phyloP scores from a whole-genome alignment of 2,797 vertebrate genomes.

The Furcifer pardalis region DNA sequence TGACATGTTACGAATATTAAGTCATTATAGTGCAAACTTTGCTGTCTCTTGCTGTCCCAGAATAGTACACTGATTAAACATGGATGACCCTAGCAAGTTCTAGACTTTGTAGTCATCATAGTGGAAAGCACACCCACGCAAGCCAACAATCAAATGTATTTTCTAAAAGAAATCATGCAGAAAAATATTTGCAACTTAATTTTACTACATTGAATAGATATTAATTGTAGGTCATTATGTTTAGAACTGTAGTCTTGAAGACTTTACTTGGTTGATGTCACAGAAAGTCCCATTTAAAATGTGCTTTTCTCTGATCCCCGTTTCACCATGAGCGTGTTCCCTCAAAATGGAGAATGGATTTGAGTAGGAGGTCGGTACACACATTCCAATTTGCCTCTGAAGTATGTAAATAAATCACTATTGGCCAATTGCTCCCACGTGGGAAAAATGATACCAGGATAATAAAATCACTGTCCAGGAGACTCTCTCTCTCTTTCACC shows the following conservation, averaged over 20 bases:
- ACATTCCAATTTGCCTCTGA: too few species aligned
- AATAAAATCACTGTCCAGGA: too few species aligned
- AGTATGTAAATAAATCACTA: too few species aligned
- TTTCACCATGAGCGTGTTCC: too few species aligned
- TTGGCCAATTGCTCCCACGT: too few species aligned
- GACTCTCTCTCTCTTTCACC: too few species aligned
- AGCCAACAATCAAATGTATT: not conserved
- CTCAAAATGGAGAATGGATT: too few species aligned
- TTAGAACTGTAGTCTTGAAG: not conserved
- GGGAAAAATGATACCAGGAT: too few species aligned
- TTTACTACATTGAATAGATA: not conserved
- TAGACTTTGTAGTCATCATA: not conserved
- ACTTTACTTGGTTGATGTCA: not conserved
- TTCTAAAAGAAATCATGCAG: not conserved
- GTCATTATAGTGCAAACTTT: not conserved
- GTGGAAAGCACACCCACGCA: not conserved
- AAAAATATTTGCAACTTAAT: not conserved
- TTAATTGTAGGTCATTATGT: not conserved
- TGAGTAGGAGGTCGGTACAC: too few species aligned
- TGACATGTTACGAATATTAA: not conserved
- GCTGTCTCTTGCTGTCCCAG: not conserved
- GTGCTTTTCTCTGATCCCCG: too few species aligned
- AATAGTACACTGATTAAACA: not conserved
- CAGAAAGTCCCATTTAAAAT: too few species aligned
- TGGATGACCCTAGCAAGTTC: not conserved